A percentile compares a stretch with the other conserved stretches of the same genome.
These are phyloP conservation scores for Gorsachius magnificus DNA, from an alignment of 2,797 vertebrate species.

Conservation along the genomic window DNA sequence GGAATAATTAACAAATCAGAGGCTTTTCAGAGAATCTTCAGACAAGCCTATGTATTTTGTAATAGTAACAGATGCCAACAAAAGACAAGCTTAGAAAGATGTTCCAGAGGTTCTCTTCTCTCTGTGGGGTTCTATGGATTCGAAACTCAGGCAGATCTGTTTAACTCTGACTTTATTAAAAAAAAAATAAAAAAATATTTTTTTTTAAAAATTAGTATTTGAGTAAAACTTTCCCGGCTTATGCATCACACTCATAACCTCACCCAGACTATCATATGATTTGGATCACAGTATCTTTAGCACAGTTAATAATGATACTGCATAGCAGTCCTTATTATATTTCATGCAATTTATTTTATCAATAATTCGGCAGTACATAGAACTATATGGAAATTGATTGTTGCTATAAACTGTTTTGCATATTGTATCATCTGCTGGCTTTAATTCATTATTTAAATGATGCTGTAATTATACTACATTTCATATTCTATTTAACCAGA, in stretches of 20 bases:
- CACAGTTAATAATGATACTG: background rate
- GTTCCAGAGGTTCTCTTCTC: background rate
- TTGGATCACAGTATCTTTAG: background rate
- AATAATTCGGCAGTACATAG: background rate
- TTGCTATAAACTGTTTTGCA: background rate
- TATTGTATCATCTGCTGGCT: background rate
- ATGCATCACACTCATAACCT: background rate
- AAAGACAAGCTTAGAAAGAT: background rate
- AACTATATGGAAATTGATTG: background rate
- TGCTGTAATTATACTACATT: background rate
- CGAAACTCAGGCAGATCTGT: background rate
- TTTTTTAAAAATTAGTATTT: background rate
- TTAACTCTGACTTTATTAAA: background rate
- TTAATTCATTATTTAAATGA: constrained; percentile 29
- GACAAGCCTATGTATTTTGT: background rate
- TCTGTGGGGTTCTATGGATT: background rate
- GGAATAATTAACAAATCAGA: background rate
- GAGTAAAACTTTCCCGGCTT: background rate
- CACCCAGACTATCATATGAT: background rate
- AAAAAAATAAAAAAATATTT: too few species aligned
- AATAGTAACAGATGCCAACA: background rate
- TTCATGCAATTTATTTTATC: background rate
- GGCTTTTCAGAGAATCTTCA: background rate
- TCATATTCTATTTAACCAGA: constrained; percentile 16
- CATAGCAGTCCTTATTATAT: background rate